These are phyloP conservation scores for Dicerorhinus sumatrensis DNA, from an alignment of 2,113 vertebrate species.

Conservation along the genomic window DNA sequence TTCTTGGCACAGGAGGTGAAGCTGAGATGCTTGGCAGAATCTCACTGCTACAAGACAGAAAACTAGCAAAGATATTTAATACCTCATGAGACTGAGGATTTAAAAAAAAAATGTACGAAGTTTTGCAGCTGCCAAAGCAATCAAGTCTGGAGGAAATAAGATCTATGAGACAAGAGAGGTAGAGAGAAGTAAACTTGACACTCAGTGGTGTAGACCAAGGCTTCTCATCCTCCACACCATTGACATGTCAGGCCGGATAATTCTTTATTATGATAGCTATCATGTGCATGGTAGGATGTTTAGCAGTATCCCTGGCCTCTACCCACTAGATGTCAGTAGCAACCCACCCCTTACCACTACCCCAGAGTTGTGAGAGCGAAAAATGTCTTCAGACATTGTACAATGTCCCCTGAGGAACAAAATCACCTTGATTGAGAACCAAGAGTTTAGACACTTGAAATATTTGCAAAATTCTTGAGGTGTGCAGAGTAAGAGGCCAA, in stretches of 20 bases:
- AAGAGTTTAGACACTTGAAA: not conserved
- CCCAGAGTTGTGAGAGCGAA: not conserved
- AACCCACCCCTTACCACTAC: not conserved
- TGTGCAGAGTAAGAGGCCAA: not conserved
- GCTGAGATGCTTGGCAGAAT: conserved; percentile 41
- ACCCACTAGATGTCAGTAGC: not conserved
- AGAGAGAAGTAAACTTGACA: not conserved
- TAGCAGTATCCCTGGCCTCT: not conserved
- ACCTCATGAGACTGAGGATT: not conserved
- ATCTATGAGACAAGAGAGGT: not conserved
- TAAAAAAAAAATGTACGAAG: not conserved
- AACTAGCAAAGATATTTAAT: conserved; percentile 51
- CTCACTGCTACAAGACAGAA: conserved; percentile 10
- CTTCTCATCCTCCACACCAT: not conserved
- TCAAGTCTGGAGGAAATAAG: not conserved
- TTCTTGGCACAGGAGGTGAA: conserved; percentile 42
- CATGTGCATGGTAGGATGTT: not conserved
- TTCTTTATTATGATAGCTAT: not conserved
- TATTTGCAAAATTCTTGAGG: not conserved
- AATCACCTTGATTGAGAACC: not conserved
- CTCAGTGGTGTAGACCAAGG: not conserved
- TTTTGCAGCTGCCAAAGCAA: not conserved
- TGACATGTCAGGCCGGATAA: not conserved
- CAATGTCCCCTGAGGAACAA: not conserved
- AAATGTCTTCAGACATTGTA: not conserved